These are phyloP conservation scores for Nephila pilipes DNA, from an alignment of 1,140 invertebrate genomes.

Conservation along the genomic window DNA sequence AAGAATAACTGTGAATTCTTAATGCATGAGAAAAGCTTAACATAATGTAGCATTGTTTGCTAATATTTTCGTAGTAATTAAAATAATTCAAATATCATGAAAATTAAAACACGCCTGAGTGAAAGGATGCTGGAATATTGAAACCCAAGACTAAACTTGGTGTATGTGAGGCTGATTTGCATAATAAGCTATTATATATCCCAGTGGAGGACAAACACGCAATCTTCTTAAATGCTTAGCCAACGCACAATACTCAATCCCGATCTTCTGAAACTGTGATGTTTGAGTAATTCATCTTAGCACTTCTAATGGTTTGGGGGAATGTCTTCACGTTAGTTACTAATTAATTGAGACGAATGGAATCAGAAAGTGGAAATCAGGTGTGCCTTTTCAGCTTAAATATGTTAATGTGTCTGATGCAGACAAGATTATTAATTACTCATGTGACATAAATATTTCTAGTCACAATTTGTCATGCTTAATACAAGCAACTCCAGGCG, in stretches of 20 bases:
- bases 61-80: too few species aligned
- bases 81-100: too few species aligned
- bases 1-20: too few species aligned
- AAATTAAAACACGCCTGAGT: too few species aligned
- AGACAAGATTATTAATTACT: background rate
- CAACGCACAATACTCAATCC: background rate
- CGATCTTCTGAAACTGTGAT: background rate
- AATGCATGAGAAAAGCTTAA: too few species aligned
- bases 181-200: background rate
- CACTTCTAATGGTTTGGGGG: background rate
- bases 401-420: background rate
- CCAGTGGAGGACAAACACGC: background rate
- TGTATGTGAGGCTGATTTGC: background rate
- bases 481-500: background rate
- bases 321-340: background rate
- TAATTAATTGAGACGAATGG: constrained; percentile 18
- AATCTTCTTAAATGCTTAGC: background rate
- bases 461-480: background rate
- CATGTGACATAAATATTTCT: background rate
- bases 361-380: background rate
- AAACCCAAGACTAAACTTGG: too few species aligned
- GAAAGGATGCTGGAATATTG: too few species aligned
- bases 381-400: background rate
- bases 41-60: too few species aligned
- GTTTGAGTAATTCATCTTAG: background rate